These are phyloP conservation scores for Plecturocebus donacophilus DNA, from an alignment of 2,113 vertebrate genomes.

Conservation along the genomic window DNA sequence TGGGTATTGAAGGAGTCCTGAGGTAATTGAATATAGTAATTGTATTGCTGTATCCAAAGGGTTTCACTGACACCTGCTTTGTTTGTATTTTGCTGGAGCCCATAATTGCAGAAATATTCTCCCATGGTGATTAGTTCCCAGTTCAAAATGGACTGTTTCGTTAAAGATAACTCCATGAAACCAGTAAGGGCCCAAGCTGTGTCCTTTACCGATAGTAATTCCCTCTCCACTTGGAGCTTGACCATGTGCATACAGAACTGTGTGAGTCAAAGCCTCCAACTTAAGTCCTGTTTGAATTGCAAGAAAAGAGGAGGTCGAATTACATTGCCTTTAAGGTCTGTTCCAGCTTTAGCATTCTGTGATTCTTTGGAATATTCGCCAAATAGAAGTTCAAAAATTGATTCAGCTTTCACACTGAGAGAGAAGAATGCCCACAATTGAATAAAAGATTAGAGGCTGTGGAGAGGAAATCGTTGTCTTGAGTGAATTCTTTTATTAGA, in stretches of 20 bases:
- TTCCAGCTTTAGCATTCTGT: slow-evolving; percentile 42
- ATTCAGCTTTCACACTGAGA: slow-evolving; percentile 69
- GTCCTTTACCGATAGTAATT: slow-evolving; percentile 6
- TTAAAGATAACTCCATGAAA: slow-evolving; percentile 62
- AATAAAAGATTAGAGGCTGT: slow-evolving; percentile 74
- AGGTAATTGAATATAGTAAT: slow-evolving; percentile 58
- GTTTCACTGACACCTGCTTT: slow-evolving; percentile 64
- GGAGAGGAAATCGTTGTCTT: slow-evolving; percentile 75
- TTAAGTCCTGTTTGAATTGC: slow-evolving; percentile 24
- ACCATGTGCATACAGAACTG: neutral
- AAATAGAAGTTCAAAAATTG: slow-evolving; percentile 69
- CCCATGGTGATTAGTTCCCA: slow-evolving; percentile 57
- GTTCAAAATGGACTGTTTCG: slow-evolving; percentile 65
- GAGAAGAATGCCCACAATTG: slow-evolving; percentile 67
- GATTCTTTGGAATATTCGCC: slow-evolving; percentile 68
- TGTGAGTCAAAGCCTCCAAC: neutral
- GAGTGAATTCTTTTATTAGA: slow-evolving; percentile 76
- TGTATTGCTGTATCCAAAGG: slow-evolving; percentile 34
- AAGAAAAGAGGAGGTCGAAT: slow-evolving; percentile 27
- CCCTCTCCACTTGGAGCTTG: neutral
- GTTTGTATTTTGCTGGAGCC: slow-evolving; percentile 58
- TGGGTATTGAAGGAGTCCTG: slow-evolving; percentile 34
- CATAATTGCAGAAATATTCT: slow-evolving; percentile 62
- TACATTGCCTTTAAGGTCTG: slow-evolving; percentile 16
- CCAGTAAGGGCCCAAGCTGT: slow-evolving; percentile 50